phyloP scores from a whole-genome alignment of 2,888 invertebrate species.

The Drosophila mimica region DNA sequence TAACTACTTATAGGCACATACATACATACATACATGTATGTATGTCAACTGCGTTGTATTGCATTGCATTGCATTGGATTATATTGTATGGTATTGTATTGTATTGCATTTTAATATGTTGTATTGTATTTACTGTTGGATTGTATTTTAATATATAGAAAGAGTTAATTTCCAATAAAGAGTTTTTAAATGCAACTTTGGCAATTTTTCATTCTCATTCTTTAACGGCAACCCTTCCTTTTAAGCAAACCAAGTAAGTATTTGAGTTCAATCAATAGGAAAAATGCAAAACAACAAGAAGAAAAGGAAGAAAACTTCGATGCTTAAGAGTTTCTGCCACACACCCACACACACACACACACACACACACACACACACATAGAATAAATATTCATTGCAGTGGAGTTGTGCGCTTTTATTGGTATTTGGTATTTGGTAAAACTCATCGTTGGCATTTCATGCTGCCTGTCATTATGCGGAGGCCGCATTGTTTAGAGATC shows the following conservation, averaged over 20 bases:
- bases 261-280: conserved; percentile 22
- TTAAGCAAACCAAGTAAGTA: conserved; percentile 1
- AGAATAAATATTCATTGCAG: conserved; percentile 35
- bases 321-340: background rate
- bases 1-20: conserved; percentile 45
- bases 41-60: conserved; percentile 45
- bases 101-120: conserved; percentile 80
- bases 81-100: conserved; percentile 60
- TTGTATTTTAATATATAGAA: conserved; percentile 77
- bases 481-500: conserved; percentile 74
- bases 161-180: conserved; percentile 75
- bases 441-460: conserved; percentile 68
- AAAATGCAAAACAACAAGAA: conserved; percentile 34
- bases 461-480: conserved; percentile 71
- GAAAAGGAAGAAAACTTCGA: background rate
- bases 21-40: conserved; percentile 25
- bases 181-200: conserved; percentile 73
- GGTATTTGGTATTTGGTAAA: conserved; percentile 70
- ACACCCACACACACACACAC: background rate
- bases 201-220: background rate
- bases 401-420: conserved; percentile 34
- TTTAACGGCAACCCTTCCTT: background rate
- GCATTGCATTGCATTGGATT: conserved; percentile 54
- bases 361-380: background rate
- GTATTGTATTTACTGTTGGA: conserved; percentile 82